Conservation (phyloP, 1,140 invertebrate genomes). For the Adelges cooleyi region DNA sequence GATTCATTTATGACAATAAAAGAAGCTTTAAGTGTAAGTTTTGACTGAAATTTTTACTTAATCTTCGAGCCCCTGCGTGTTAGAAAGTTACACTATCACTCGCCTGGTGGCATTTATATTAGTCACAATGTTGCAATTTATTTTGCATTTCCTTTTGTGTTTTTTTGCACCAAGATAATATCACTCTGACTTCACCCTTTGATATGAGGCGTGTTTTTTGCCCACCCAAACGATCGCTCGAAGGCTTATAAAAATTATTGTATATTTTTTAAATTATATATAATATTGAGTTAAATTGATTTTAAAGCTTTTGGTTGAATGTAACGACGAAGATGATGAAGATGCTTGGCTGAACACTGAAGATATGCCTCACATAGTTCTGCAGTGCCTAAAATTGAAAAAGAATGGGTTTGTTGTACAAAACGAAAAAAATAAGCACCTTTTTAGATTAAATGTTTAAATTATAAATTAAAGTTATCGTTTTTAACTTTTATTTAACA, state of each 20-base stretch:
- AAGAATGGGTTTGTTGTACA: constrained; percentile 1
- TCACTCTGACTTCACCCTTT: no score
- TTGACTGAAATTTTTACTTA: no score
- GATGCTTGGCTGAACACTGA: constrained; percentile 1
- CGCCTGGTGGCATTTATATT: no score
- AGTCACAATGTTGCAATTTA: no score
- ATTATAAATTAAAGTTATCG: no score
- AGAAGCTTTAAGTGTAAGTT: constrained; percentile 13
- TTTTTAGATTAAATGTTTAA: constrained; percentile 15
- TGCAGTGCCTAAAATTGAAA: neutral
- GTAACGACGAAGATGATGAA: neutral
- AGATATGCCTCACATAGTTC: neutral
- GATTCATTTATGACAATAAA: neutral
- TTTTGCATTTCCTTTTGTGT: no score
- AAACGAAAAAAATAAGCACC: constrained; percentile 5
- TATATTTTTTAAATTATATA: neutral
- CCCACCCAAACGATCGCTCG: no score
- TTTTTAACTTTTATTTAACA: no score
- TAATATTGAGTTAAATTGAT: neutral
- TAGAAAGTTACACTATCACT: no score
- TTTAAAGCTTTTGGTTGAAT: constrained; percentile 11
- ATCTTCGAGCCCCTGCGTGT: no score
- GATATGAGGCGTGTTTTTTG: no score
- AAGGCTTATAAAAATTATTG: neutral
- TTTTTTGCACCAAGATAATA: no score